Evolutionary conservation across 2,888 invertebrate genomes (phyloP), one percentile per base, ranked within the genome.

Genomic region (Leucophenga maculata): DNA sequence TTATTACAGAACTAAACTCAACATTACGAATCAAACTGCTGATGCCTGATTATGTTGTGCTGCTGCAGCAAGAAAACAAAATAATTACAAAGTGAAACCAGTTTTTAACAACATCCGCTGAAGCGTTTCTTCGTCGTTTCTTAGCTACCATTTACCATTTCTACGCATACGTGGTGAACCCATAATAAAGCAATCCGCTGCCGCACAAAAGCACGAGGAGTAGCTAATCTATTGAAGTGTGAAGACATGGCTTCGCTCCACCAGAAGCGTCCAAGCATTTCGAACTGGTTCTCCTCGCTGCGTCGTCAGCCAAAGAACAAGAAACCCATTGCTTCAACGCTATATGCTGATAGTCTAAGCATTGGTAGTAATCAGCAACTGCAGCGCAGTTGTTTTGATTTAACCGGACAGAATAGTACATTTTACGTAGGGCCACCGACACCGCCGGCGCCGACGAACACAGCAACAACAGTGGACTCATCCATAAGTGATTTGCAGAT

Each of bases 241-340:
- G 44, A 65, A 44, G 52, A 62, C 59, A 85, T 86, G 83, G 83
- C 86, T 70, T 76, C 87, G 65, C 72, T 91, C 78, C 90, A 92
- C 77, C 92, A 92, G 86, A 91, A 92, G 78, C 92, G 92, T 75
- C 92, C 92, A 79, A 93, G 93, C 78, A 92, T 94, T 72, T 91
- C 93, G 78, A 94, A 93, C 88, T 95, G 95, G 95, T 95, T 95
- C 88, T 93, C 93, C 75, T 95, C 95, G 74, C 87, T 95, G 85
- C 92, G 94, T 80, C 91, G 94, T 6, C 89, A 88, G 76, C 86
- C 88, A 11, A 89, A 89, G 76, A 81, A 75, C 65, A 89, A 86
- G 77, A 88, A 87, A 77, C 85, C 82, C 55, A 55, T 64, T n/a
- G n/a, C n/a, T 11, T 26, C 62, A 22, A 31, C 16, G 11, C 20